These are phyloP conservation scores for Gonatopus flavifemur DNA, from an alignment of 1,140 invertebrate species.

Conservation along the genomic window DNA sequence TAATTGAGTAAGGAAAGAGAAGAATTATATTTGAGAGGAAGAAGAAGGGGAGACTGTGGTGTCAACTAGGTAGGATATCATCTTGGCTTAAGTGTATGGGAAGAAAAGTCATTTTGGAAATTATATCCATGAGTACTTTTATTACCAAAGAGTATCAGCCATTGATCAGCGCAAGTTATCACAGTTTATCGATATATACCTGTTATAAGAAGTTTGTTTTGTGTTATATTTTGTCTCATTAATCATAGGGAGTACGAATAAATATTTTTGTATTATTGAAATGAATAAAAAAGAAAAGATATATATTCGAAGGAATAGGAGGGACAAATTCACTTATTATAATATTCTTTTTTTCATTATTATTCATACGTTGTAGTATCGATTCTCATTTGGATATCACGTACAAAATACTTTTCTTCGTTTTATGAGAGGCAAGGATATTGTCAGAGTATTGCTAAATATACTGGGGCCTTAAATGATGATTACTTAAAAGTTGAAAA, in stretches of 20 bases:
- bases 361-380: conserved; percentile 11
- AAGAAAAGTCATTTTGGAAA: conserved; percentile 11
- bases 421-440: conserved; percentile 17
- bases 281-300: background rate
- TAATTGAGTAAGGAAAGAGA: background rate
- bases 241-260: conserved; percentile 1
- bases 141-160: background rate
- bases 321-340: background rate
- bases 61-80: too few species aligned
- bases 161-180: background rate
- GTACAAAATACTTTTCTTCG: conserved; percentile 18
- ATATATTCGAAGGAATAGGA: background rate
- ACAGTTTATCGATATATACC: too few species aligned
- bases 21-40: conserved; percentile 3
- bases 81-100: conserved; percentile 6
- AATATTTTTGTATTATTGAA: too few species aligned
- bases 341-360: conserved; percentile 13
- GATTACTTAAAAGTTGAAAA: conserved; percentile 16
- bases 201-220: background rate
- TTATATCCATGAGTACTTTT: conserved; percentile 8
- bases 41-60: too few species aligned
- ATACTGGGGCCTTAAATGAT: conserved; percentile 27
- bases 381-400: conserved; percentile 5
- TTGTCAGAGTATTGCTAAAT: conserved; percentile 21
- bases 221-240: background rate